A percentile compares a stretch with the other conserved stretches of the same genome.
These are phyloP conservation scores for Leptosomus discolor DNA, from an alignment of 2,113 vertebrate species.

Conservation along the genomic window DNA sequence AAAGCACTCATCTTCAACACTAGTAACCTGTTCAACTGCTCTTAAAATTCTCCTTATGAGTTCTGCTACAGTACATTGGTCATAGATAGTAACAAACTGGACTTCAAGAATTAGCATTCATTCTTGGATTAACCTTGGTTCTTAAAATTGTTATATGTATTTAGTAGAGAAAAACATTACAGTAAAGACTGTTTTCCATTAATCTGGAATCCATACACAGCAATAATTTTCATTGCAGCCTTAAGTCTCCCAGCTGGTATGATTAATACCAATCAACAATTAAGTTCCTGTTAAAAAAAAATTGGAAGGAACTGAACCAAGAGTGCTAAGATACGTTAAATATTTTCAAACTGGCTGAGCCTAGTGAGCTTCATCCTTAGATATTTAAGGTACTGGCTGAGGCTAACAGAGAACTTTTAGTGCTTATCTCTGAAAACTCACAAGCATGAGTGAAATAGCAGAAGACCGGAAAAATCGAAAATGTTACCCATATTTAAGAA, in stretches of 20 bases:
- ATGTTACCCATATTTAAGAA: background rate
- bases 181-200: background rate
- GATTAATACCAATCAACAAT: background rate
- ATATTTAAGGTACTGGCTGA: background rate
- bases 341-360: background rate
- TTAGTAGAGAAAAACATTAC: background rate
- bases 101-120: background rate
- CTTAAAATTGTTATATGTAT: background rate
- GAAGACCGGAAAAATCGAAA: background rate
- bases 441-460: background rate
- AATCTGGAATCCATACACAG: background rate
- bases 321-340: background rate
- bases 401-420: background rate
- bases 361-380: background rate
- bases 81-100: background rate
- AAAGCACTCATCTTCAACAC: background rate
- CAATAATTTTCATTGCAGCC: background rate
- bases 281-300: background rate
- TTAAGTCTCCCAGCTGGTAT: background rate
- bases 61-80: background rate
- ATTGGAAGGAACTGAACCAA: background rate
- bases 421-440: background rate
- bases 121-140: background rate
- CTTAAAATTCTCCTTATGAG: background rate
- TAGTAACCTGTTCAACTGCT: background rate